Base-by-base conservation (phyloP, 2,888 invertebrate genomes). In the Spatulosminthurus flaviceps region DNA sequence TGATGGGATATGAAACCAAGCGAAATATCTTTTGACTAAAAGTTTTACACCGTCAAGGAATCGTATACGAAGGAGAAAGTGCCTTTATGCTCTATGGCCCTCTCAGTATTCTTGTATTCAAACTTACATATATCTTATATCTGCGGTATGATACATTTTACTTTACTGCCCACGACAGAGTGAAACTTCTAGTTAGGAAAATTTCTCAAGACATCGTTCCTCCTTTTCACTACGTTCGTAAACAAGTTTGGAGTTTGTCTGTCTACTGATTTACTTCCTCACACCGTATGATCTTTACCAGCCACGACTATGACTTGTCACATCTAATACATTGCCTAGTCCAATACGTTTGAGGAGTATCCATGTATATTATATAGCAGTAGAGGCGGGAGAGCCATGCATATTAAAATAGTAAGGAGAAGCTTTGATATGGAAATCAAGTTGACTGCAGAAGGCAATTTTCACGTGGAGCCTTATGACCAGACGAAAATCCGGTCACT, bases 401-500 rank as follows among this genome's bases (percentile, higher is more conserved):
- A 34, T 34, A 34, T 34, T 34, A 34, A 34, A 9, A 34, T 9
- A 34, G 5, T 34, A 7, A 9, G 4, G 5, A 34, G 34, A 34
- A 34, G 9, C 34, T 34, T 34, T 34, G 34, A 9, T 34, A 34
- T 34, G 51, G n/a, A 51, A 51, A 51, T 51, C 51, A n/a, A 19
- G 51, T 51, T 16, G n/a, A 51, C 5, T 51, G 51, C 51, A 51
- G 16, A 51, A 51, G 16, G 51, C 51, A 51, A 51, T 51, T 51
- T 51, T 51, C 51, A 51, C 51, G 16, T 51, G 16, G 51, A n/a
- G 16, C 16, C 51, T 51, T 16, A 16, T 51, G 41, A 70, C 28
- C 28, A 29, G 19, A 41, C 21, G 21, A n/a, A 70, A 34, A 41
- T 70, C 70, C 70, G 34, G 41, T 70, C 70, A 70, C 21, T 21